Conservation (phyloP, 2,797 vertebrate genomes). For the Myripristis jacobus region DNA sequence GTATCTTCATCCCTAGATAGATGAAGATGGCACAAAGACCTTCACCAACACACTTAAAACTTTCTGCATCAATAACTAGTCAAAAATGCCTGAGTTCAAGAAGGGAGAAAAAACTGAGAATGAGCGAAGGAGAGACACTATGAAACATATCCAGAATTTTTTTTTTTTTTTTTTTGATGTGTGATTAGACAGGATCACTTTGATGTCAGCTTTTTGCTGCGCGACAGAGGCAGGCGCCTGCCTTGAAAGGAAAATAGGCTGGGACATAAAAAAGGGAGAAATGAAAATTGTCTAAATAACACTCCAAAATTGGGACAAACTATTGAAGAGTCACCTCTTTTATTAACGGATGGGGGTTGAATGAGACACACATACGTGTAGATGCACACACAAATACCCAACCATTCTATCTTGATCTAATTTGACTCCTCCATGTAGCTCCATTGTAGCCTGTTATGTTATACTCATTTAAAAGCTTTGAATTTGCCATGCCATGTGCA, state of each 20-base stretch:
- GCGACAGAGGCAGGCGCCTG: slow-evolving; percentile 26
- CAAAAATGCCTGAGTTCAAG: slow-evolving; percentile 7
- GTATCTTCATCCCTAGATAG: too few relatives aligned
- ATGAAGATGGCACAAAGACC: not conserved
- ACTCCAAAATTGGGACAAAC: slow-evolving; percentile 30
- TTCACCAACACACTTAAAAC: slow-evolving; percentile 9
- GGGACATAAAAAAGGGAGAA: slow-evolving; percentile 21
- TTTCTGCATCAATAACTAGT: slow-evolving; percentile 31
- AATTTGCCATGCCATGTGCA: not conserved
- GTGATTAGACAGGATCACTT: slow-evolving; percentile 68
- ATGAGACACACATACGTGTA: not conserved
- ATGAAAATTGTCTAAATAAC: slow-evolving; percentile 56
- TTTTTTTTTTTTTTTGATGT: too few relatives aligned
- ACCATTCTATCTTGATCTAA: too few relatives aligned
- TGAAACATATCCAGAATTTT: slow-evolving; percentile 39
- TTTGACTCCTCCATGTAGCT: slow-evolving; percentile 1
- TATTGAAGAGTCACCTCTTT: slow-evolving; percentile 15
- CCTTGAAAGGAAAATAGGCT: slow-evolving; percentile 55
- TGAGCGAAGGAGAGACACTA: slow-evolving; percentile 20
- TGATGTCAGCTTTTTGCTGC: slow-evolving; percentile 62
- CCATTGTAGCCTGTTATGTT: not conserved
- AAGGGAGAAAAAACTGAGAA: slow-evolving; percentile 15
- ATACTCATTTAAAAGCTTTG: not conserved
- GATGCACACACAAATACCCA: too few relatives aligned
- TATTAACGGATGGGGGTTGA: not conserved